Percentiles rank a stretch among this genome's conserved stretches.
Conservation (phyloP, 2,888 invertebrate genomes). For the Serrognathus titanus region DNA sequence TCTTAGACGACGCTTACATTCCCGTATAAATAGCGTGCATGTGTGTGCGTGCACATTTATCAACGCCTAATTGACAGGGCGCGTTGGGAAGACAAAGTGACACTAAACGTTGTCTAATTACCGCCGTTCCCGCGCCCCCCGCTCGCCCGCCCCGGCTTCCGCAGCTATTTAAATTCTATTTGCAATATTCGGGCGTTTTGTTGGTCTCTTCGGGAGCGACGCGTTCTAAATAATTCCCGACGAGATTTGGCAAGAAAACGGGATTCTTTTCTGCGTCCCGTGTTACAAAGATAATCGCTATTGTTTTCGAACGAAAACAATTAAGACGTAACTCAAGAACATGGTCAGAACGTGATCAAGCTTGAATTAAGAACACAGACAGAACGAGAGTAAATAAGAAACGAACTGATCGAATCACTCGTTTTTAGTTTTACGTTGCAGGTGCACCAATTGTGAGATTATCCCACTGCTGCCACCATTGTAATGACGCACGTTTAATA, state of each 20-base stretch:
- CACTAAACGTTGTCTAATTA: constrained; percentile 52
- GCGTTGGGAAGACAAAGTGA: constrained; percentile 49
- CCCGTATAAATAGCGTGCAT: constrained; percentile 27
- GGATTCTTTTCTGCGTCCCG: too few relatives aligned
- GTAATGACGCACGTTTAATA: too few relatives aligned
- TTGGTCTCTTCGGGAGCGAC: constrained; percentile 3
- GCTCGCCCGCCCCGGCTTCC: constrained; percentile 31
- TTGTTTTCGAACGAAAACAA: too few relatives aligned
- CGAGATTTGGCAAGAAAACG: not conserved
- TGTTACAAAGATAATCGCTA: too few relatives aligned
- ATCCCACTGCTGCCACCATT: too few relatives aligned
- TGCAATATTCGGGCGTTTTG: constrained; percentile 31
- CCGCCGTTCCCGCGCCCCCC: constrained; percentile 31
- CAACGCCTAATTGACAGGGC: constrained; percentile 51
- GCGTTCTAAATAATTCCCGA: not conserved
- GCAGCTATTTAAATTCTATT: constrained; percentile 44
- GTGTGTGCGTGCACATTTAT: constrained; percentile 44
- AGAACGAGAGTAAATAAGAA: too few relatives aligned
- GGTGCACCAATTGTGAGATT: too few relatives aligned
- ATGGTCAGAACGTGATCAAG: too few relatives aligned
- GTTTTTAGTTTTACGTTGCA: too few relatives aligned
- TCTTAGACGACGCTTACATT: constrained; percentile 15
- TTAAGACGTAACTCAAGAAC: too few relatives aligned
- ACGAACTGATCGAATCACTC: too few relatives aligned
- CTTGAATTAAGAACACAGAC: too few relatives aligned